Base-by-base conservation (phyloP, 2,113 vertebrate species). In the Mastomys coucha region DNA sequence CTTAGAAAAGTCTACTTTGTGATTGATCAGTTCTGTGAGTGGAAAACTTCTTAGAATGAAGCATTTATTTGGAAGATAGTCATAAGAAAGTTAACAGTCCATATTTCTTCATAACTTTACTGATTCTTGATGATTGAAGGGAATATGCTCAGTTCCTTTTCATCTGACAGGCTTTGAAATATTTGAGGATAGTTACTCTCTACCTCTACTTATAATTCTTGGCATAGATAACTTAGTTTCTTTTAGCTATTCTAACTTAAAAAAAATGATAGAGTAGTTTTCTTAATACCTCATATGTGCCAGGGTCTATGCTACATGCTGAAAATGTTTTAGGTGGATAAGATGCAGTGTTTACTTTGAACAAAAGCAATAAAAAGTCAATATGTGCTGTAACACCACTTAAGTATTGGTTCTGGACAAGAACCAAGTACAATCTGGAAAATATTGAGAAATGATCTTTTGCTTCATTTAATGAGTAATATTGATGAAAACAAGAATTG, bases 131-230 rank as follows among this genome's bases (percentile, higher is more conserved):
- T 65, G 42, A 56, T 45, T 87, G 31, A 90, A 96, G 39, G 22
- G 90, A 92, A 77, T 72, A 90, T 87, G 13, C 73, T 93, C 49
- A 94, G 22, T 90, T 96, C 26, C 13, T 94, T 87, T 91, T 72
- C 45, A 72, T 19, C 36, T 87, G 69, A 22, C n/a, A 75, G 45
- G 39, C 4, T 58, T 89, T 84, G 42, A 93, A 87, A 82, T 77
- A 75, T 81, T 90, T 92, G 36, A 90, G 69, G 31, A n/a, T 49
- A 91, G 45, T 31, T 90, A 87, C 73, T 63, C 12, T 77, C 13
- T 89, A 19, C 10, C 51, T 81, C 53, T 75, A 4, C 42, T 85
- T 88, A 13, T 33, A 87, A 87, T 77, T 58, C 14, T 53, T 51
- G 73, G 16, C 67, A 36, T 65, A 96, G 20, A 5, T 24, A 94